Evolutionary conservation across 35 echinoderm and acorn worm species (phyloP), one percentile per base, ranked within the genome.

Genomic region (Lytechinus pictus): DNA sequence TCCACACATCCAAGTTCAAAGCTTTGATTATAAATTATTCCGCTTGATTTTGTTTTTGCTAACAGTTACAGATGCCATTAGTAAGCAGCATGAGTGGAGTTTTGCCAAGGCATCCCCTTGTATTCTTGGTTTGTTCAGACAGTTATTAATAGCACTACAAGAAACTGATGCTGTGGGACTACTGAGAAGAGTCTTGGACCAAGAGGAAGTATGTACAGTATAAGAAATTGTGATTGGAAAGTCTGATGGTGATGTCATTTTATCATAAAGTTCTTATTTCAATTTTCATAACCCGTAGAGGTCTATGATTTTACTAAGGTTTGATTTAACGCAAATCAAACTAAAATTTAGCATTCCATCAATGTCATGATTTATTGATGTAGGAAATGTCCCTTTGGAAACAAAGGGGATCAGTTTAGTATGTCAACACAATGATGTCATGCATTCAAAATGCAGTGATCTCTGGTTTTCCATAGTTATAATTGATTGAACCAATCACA

Each of bases 51-150:
- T n/a, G n/a, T 14, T 14, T 54, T 87, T 87, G 9, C 16, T 87
- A 6, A 57, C 92, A 93, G 92, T 93, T 19, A 55, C 92, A 10
- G 92, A 93, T 54, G 55, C 92, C 9, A 53, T 93, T 27, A 10
- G 92, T 27, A 54, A 93, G 92, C 92, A 93, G 92, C 52, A 93
- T 54, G 92, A 93, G 52, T 93, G 92, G 92, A 93, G 53, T 28
- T 93, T 93, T 57, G 92, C 92, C 10, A 93, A 57, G 55, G 52
- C 92, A 93, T 27, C 92, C n/a, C 92, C 92, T 10, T 54, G 55
- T 10, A 57, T 57, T 3, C 54, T 93, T 28, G 53, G 92, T 54
- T 10, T 93, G 3, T 93, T 93, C 92, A 33, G 53, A 10, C 92
- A 93, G 9, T 54, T 93, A 27, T 57, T 93, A n/a, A 55, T 57